phyloP scores from a whole-genome alignment of 2,888 invertebrate species.

The Blera fallax region DNA sequence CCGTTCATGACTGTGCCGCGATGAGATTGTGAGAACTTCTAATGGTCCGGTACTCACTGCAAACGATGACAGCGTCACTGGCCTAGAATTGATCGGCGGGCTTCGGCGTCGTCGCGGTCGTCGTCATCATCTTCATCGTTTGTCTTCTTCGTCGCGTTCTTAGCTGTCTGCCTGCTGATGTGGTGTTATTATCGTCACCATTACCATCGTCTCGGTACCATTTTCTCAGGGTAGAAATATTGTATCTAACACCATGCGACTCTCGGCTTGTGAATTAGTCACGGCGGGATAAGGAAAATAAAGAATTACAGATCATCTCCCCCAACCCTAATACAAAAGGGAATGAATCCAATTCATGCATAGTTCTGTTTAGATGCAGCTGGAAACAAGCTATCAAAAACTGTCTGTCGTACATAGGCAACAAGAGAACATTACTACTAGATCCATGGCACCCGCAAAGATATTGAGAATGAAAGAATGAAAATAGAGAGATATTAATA shows the following conservation, averaged over 20 bases:
- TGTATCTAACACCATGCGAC: neutral
- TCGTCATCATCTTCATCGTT: slow-evolving; percentile 37
- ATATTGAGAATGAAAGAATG: slow-evolving; percentile 1
- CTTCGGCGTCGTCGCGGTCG: slow-evolving; percentile 4
- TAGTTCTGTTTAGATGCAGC: neutral
- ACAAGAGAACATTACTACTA: neutral
- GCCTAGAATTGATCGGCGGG: slow-evolving; percentile 36
- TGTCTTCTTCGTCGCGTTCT: slow-evolving; percentile 53
- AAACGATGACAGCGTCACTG: slow-evolving; percentile 44
- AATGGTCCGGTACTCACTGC: slow-evolving; percentile 24
- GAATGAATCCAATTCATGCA: neutral
- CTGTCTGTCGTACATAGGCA: neutral
- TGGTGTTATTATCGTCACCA: slow-evolving; percentile 26
- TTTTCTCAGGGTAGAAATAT: neutral
- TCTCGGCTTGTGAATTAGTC: neutral
- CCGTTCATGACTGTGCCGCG: slow-evolving; percentile 41
- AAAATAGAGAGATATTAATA: slow-evolving; percentile 5
- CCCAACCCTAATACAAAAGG: neutral
- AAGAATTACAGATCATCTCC: neutral
- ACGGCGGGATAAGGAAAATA: slow-evolving; percentile 1
- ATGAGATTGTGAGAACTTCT: slow-evolving; percentile 58
- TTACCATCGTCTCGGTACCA: neutral
- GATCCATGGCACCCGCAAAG: neutral
- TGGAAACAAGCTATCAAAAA: neutral
- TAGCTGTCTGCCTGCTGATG: slow-evolving; percentile 1